Percentiles rank a stretch among this genome's conserved stretches.
These are phyloP conservation scores for Nothobranchius furzeri DNA, from an alignment of 2,113 vertebrate species.

Conservation along the genomic window DNA sequence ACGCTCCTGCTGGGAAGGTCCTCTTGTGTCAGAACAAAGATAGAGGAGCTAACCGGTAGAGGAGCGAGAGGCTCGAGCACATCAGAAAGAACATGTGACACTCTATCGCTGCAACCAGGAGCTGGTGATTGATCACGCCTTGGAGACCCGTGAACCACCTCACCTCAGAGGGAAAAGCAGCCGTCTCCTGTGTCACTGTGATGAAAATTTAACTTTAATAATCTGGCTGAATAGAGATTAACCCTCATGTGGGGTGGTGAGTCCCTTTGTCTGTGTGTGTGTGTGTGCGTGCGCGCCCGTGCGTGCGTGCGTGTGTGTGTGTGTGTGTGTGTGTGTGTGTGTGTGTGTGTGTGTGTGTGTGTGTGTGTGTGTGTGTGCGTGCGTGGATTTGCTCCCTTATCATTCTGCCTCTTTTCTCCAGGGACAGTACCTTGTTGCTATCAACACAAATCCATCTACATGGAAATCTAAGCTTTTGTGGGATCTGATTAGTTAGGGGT, in stretches of 20 bases:
- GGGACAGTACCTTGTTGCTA: slow-evolving; percentile 50
- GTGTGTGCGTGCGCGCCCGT: neutral
- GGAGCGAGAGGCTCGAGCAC: neutral
- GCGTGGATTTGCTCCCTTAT: slow-evolving; percentile 64
- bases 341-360: no score
- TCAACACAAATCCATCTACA: slow-evolving; percentile 62
- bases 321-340: slow-evolving; percentile 36
- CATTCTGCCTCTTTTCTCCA: slow-evolving; percentile 60
- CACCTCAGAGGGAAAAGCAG: slow-evolving; percentile 61
- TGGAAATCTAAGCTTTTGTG: slow-evolving; percentile 71
- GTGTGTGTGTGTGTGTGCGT: no score
- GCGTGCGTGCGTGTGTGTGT: slow-evolving; percentile 11
- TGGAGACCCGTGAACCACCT: slow-evolving; percentile 29
- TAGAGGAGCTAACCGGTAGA: neutral
- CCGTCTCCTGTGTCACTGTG: slow-evolving; percentile 31
- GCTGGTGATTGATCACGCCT: slow-evolving; percentile 49
- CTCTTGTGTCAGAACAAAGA: slow-evolving; percentile 10
- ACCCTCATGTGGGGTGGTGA: slow-evolving; percentile 60
- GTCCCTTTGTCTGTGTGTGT: no score
- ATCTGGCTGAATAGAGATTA: slow-evolving; percentile 73
- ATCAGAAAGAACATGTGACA: no score
- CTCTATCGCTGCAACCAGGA: slow-evolving; percentile 24
- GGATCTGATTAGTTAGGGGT: slow-evolving; percentile 55
- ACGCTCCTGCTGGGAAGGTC: neutral
- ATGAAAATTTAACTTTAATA: slow-evolving; percentile 58